Conservation (phyloP, 2,113 vertebrate genomes). For the Sander vitreus region DNA sequence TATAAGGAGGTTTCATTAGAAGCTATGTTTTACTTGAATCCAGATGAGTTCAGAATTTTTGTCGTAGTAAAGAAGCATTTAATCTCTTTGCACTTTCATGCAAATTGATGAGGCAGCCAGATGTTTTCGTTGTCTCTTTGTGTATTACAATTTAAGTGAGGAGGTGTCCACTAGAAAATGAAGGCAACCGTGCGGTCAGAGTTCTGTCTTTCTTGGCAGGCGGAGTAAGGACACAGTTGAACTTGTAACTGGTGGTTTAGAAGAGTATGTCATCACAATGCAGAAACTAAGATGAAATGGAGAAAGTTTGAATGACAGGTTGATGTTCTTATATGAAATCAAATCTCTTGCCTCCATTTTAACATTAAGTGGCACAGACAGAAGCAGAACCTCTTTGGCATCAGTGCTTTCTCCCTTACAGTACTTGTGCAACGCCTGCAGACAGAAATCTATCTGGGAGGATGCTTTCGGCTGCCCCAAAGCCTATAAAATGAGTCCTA, state of each 20-base stretch:
- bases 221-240: neutral
- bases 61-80: neutral
- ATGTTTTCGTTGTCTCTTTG: neutral
- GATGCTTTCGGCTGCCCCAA: conserved; percentile 1
- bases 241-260: neutral
- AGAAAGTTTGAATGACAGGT: neutral
- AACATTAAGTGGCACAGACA: neutral
- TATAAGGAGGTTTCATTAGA: neutral
- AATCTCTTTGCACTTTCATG: neutral
- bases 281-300: neutral
- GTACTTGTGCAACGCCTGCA: neutral
- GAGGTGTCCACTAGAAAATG: neutral
- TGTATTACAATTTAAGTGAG: neutral
- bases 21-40: neutral
- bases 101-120: neutral
- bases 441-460: conserved; percentile 1
- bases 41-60: neutral
- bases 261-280: neutral
- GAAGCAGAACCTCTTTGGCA: neutral
- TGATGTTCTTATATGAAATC: neutral
- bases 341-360: neutral
- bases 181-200: neutral
- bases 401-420: neutral
- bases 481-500: neutral
- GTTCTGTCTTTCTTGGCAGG: neutral